phyloP scores from a whole-genome alignment of 2,797 vertebrate species.

The Cossypha dichroa region DNA sequence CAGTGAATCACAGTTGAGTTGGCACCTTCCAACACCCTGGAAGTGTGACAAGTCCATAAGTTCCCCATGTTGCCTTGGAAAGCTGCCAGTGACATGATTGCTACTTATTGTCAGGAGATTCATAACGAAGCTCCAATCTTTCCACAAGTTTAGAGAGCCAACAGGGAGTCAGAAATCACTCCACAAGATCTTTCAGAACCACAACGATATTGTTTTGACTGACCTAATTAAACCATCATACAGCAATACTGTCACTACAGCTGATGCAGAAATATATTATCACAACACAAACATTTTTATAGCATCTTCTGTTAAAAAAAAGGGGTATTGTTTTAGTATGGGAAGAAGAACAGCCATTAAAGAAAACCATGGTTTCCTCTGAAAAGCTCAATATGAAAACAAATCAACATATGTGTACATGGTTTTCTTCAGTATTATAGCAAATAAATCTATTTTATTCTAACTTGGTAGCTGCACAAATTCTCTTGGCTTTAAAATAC shows the following conservation, averaged over 20 bases:
- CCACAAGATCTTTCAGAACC: background rate
- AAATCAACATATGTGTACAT: accelerated
- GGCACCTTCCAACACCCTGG: background rate
- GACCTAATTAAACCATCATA: background rate
- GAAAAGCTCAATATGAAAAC: background rate
- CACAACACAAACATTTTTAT: background rate
- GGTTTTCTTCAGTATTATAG: background rate
- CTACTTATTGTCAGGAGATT: background rate
- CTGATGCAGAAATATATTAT: background rate
- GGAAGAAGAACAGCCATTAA: background rate
- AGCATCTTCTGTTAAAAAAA: background rate
- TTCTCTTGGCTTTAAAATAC: background rate
- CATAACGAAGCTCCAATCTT: background rate
- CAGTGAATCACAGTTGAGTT: conserved; percentile 30
- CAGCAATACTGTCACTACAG: accelerated
- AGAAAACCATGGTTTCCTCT: background rate
- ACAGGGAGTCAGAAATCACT: background rate
- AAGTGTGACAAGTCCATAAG: background rate
- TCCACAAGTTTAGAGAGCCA: background rate
- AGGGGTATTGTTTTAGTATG: background rate
- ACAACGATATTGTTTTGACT: background rate
- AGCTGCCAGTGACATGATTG: background rate
- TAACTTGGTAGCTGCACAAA: background rate
- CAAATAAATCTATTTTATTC: background rate
- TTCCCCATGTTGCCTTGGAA: background rate